Percentiles rank a stretch among this genome's conserved stretches.
Conservation (phyloP, 2,888 invertebrate species). For the Phortica okadai region DNA sequence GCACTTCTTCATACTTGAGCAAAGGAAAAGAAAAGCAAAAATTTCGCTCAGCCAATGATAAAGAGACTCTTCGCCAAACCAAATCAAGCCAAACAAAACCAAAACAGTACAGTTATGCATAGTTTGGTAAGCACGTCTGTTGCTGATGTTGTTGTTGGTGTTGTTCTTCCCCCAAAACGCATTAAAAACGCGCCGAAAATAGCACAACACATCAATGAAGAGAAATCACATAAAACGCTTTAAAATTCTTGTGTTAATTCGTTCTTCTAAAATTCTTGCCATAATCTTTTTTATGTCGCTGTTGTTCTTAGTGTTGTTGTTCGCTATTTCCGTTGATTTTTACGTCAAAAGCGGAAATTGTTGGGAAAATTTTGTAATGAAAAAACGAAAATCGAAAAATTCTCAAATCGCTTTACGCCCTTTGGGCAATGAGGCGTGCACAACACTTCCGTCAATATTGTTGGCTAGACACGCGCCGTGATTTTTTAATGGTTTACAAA, state of each 20-base stretch:
- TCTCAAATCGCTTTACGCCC: no score
- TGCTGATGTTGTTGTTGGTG: not conserved
- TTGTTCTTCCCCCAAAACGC: not conserved
- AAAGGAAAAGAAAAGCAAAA: slow-evolving; percentile 43
- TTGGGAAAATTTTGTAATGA: slow-evolving; percentile 15
- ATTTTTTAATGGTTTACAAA: not conserved
- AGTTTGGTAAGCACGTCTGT: not conserved
- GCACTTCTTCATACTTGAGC: slow-evolving; percentile 27
- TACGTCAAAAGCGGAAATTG: slow-evolving; percentile 39
- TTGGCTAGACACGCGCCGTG: slow-evolving; percentile 15
- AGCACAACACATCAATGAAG: not conserved
- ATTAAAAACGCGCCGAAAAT: slow-evolving; percentile 6
- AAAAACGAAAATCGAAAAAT: not conserved
- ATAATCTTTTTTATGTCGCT: slow-evolving; percentile 29
- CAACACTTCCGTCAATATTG: slow-evolving; percentile 1
- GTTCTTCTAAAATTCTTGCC: slow-evolving; percentile 25
- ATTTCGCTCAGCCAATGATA: slow-evolving; percentile 11
- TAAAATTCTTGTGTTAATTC: not conserved
- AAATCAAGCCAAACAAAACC: no score
- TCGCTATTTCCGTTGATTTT: slow-evolving; percentile 30
- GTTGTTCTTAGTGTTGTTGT: slow-evolving; percentile 36
- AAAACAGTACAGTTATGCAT: not conserved
- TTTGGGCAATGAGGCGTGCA: slow-evolving; percentile 1
- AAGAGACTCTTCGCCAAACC: no score
- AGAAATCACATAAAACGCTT: not conserved